Evolutionary conservation across 2,113 vertebrate genomes (phyloP).

Genomic region (Corapipo altera): DNA sequence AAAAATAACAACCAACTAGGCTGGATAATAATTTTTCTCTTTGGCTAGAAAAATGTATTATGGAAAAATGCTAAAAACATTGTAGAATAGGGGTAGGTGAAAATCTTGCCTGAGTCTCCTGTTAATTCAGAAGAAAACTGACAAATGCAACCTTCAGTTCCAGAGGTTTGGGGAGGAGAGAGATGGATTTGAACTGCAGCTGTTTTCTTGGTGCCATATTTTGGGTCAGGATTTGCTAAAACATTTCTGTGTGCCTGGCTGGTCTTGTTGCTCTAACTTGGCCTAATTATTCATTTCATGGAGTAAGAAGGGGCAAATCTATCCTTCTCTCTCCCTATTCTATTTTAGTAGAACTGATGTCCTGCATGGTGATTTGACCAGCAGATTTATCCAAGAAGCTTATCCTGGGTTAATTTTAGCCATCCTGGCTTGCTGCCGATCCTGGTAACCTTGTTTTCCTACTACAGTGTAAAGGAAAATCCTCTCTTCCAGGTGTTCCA

Average conservation of each 20-base stretch:
- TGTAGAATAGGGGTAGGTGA: not conserved
- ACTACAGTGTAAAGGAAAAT: not conserved
- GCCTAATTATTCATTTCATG: not conserved
- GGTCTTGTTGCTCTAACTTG: not conserved
- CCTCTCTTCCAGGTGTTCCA: not conserved
- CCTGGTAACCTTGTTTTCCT: not conserved
- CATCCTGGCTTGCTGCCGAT: not conserved
- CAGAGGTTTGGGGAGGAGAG: not conserved
- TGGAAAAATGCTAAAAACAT: not conserved
- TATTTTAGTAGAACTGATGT: not conserved
- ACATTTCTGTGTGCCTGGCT: not conserved
- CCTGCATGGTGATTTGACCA: not conserved
- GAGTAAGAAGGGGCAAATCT: not conserved
- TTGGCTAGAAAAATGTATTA: not conserved
- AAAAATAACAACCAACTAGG: not conserved
- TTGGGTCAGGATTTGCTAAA: not conserved
- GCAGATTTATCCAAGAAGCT: not conserved
- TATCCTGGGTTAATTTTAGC: not conserved
- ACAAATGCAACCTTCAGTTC: not conserved
- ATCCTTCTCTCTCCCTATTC: not conserved
- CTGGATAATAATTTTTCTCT: not conserved
- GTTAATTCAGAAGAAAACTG: not conserved
- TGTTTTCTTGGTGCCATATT: not conserved
- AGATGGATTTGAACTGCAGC: not conserved
- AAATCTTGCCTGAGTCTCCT: not conserved